Base-by-base conservation (phyloP, 2,797 vertebrate genomes). In the Staurois parvus region DNA sequence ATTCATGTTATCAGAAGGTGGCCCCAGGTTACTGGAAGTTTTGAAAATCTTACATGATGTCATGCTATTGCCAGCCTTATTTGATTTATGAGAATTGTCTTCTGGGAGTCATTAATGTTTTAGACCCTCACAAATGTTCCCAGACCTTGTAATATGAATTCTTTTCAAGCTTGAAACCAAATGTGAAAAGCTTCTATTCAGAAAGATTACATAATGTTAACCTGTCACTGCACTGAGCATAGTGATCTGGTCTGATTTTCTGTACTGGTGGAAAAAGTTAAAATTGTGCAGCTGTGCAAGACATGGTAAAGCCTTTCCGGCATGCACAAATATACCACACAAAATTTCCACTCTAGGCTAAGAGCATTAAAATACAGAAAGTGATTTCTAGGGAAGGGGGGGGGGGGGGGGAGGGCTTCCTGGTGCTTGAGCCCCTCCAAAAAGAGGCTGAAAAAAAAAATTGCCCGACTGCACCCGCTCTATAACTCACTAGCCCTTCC, bases 61-160 rank as follows among this genome's bases (percentile, higher is more conserved):
- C 32, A 81, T 73, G 7, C n/a, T 30, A 64, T 73, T 72, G 32
- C 37, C 15, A 40, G n/a, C n/a, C 19, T 5, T n/a, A 37, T 73
- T 59, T 72, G n/a, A 81, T 62, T 70, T 81, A 64, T 29, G 52
- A 81, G n/a, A 81, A 81, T 29, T 37, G 72, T 81, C 52, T 73
- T 81, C 69, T 62, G n/a, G 52, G 48, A 81, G 59, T 81, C 34
- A 52, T 62, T 62, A 80, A 59, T 59, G 34, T 72, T 81, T 28
- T 81, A 81, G 72, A 72, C 32, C 34, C 59, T 72, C 59, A 52
- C 52, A 81, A 81, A 81, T 81, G 69, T 81, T 70, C 72, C 17
- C 48, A 34, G 56, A 72, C 72, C 30, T 81, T n/a, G 52, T 29
- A 59, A 40, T 56, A 48, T 19, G 4, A 81, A 64, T 62, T 72